Conservation (phyloP, 1,140 invertebrate species). For the Cephus cinctus region DNA sequence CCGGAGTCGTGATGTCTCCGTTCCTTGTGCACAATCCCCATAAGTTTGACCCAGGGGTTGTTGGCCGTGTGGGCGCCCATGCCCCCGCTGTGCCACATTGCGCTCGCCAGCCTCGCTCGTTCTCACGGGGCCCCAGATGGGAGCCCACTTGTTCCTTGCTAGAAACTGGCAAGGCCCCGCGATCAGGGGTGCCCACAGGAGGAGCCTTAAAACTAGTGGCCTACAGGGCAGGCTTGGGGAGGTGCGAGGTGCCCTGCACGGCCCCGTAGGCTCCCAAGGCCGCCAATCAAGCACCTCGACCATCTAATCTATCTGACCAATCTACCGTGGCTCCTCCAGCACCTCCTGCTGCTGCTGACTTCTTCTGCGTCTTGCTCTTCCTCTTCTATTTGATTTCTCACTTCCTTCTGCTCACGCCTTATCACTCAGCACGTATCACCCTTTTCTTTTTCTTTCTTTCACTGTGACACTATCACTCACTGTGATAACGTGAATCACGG, state of each 20-base stretch:
- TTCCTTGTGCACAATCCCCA: constrained; percentile 79
- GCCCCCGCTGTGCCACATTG: constrained; percentile 78
- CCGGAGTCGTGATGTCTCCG: constrained; percentile 63
- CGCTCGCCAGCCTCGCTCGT: constrained; percentile 49
- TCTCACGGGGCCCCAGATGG: constrained; percentile 36
- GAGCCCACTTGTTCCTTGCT: constrained; percentile 31
- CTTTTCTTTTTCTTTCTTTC: constrained; percentile 1
- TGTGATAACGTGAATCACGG: too few species aligned
- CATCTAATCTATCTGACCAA: constrained; percentile 47
- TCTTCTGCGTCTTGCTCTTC: constrained; percentile 3
- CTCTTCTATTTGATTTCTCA: not conserved
- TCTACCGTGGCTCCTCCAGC: constrained; percentile 27
- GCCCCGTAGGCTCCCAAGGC: constrained; percentile 52
- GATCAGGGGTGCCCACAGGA: constrained; percentile 16
- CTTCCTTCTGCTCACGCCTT: constrained; percentile 1
- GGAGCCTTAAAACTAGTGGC: too few species aligned
- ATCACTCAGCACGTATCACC: not conserved
- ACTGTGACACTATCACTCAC: not conserved
- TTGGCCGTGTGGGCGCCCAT: constrained; percentile 72
- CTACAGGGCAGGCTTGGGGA: constrained; percentile 31
- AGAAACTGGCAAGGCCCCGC: constrained; percentile 14
- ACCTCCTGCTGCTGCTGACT: constrained; percentile 1
- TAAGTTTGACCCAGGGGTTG: constrained; percentile 80
- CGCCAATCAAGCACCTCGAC: constrained; percentile 46
- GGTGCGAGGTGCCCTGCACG: constrained; percentile 47